Base-by-base conservation (phyloP, 1,140 invertebrate genomes). In the Potamilus streckersoni region DNA sequence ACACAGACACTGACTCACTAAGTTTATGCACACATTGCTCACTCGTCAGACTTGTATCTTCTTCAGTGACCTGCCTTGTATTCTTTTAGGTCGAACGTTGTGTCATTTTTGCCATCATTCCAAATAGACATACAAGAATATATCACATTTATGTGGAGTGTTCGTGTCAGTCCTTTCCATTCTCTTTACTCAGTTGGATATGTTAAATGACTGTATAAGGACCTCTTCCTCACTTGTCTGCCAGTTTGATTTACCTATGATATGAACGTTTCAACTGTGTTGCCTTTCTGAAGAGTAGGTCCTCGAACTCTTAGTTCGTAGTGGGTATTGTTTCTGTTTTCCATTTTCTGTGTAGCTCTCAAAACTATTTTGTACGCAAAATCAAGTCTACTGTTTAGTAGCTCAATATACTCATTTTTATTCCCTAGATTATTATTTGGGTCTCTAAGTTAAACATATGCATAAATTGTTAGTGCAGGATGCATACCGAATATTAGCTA, bases 201-300 rank as follows among this genome's bases (percentile, higher is more conserved):
- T 68, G 64, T 19, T 68, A 65, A 58, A 74, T 67, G 3, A 74
- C 65, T n/a, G 15, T 55, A 17, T 74, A 74, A 12, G 23, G 3
- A 14, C 66, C 70, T n/a, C n/a, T 60, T 59, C 66, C 71, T 38
- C 65, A 73, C 23, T 59, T 67, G 65, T 74, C 64, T n/a, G 49
- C 64, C n/a, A 68, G 31, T 23, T 74, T 74, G 67, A 65, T 55
- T 74, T 74, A 20, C 58, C 72, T 38, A n/a, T 27, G 60, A 68
- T 60, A 17, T 57, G 64, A 27, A 68, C 20, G 55, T 55, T 67
- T 62, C 38, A 5, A 74, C 57, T 74, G 57, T 74, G 31, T 74
- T 64, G 2, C 65, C 65, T 38, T 38, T 38, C 4, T 38, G 38
- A 6, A 38, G 56, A 12, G 20, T 19, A 16, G 65, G 55, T 38